Base-by-base conservation (phyloP, 2,888 invertebrate genomes). In the Polydrusus pterygomalis region DNA sequence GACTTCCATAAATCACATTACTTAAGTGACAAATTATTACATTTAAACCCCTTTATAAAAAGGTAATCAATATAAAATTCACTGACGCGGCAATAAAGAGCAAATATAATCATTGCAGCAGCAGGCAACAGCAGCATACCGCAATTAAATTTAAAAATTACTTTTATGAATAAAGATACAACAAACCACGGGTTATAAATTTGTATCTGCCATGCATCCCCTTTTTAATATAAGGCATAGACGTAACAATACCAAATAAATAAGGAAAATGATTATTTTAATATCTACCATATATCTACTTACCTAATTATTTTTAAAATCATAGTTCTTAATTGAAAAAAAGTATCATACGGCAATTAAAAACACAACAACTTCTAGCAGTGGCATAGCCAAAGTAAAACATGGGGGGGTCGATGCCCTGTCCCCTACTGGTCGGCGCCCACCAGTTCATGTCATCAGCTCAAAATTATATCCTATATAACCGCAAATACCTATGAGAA, bases 31-130 rank as follows among this genome's bases (percentile, higher is more conserved):
- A 68, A 68, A 68, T 68, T 68, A 68, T 54, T 34, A 68, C 17
- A 68, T 68, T 68, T 54, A 9, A 30, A 30, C 56, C 65, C 72
- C 51, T 49, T 64, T 38, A 47, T 58, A 38, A 3, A 45, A 65
- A 25, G 56, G 67, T 67, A 73, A 73, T 73, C 60, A 38, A 65
- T 60, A 43, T 56, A 30, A 54, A 67, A 67, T 54, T 62, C 73
- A 73, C 18, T 67, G 73, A 67, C 30, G 73, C 67, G 73, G 30
- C 18, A 67, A n/a, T n/a, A n/a, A 73, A 73, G 47, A 18, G 38
- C 67, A 73, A 54, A 73, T 67, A 56, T 67, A 56, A 73, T 73
- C 67, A 67, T 49, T 45, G 65, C 5, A 13, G 45, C 65, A 67
- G 49, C 49, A 67, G 47, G 65, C 5, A 13, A 30, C 65, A 67